phyloP scores from a whole-genome alignment of 1,140 invertebrate species.

The Idris sp. region DNA sequence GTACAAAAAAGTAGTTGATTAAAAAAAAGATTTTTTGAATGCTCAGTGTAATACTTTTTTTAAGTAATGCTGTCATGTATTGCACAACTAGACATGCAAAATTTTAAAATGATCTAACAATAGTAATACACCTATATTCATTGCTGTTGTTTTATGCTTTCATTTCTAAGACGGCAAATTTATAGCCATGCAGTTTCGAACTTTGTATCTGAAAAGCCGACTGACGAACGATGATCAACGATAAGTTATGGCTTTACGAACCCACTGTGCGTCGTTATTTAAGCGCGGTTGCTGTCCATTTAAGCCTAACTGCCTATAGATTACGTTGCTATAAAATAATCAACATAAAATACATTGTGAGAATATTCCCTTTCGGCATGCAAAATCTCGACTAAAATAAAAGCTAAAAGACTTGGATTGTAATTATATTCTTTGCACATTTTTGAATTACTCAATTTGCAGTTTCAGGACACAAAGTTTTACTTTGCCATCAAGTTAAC shows the following conservation, averaged over 20 bases:
- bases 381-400: constrained; percentile 30
- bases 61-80: too few species aligned
- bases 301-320: constrained; percentile 71
- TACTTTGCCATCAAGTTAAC: constrained; percentile 37
- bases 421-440: constrained; percentile 35
- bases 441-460: constrained; percentile 38
- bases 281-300: constrained; percentile 73
- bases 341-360: constrained; percentile 73
- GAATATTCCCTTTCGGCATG: constrained; percentile 53
- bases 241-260: constrained; percentile 76
- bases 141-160: constrained; percentile 70
- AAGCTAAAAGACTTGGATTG: constrained; percentile 26
- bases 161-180: constrained; percentile 72
- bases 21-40: too few species aligned
- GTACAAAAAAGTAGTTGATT: too few species aligned
- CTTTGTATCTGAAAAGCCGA: constrained; percentile 72
- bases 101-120: too few species aligned
- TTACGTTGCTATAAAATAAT: constrained; percentile 76
- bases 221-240: constrained; percentile 74
- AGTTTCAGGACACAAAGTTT: constrained; percentile 21
- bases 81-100: too few species aligned
- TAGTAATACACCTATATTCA: constrained; percentile 49
- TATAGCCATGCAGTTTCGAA: constrained; percentile 69
- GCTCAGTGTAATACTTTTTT: too few species aligned
- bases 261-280: constrained; percentile 69